phyloP scores from a whole-genome alignment of 1,140 invertebrate species.

The Meloidogyne exigua region DNA sequence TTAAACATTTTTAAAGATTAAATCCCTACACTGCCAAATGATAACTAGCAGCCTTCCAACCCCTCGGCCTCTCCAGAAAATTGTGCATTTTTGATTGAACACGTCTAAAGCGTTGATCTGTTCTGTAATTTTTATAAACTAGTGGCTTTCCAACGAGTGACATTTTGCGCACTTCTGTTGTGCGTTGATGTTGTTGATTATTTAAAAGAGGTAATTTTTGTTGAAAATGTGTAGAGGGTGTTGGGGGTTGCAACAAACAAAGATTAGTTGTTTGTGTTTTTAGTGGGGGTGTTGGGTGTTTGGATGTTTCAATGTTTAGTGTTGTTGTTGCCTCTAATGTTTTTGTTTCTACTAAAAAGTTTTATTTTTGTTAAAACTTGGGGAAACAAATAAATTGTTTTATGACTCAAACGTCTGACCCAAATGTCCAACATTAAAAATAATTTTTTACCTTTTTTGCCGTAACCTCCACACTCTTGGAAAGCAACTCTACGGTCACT shows the following conservation, averaged over 20 bases:
- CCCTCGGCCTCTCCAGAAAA: constrained; percentile 37
- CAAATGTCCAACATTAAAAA: no score
- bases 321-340: background rate
- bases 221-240: constrained; percentile 11
- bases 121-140: constrained; percentile 45
- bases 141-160: constrained; percentile 42
- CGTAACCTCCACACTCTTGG: background rate
- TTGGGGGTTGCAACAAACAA: background rate
- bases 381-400: no score
- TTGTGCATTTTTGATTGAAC: constrained; percentile 43
- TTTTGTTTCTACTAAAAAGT: background rate
- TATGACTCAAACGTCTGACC: no score
- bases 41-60: constrained; percentile 43
- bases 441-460: no score
- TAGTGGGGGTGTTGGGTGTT: background rate
- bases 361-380: no score
- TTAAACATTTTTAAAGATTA: background rate
- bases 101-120: constrained; percentile 40
- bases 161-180: constrained; percentile 36
- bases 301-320: background rate
- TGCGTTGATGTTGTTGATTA: background rate
- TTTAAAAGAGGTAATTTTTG: background rate
- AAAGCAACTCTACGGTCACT: constrained; percentile 11
- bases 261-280: constrained; percentile 6
- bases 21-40: constrained; percentile 46